These are phyloP conservation scores for Remorina albescens DNA, from an alignment of 2,797 vertebrate genomes.

Conservation along the genomic window DNA sequence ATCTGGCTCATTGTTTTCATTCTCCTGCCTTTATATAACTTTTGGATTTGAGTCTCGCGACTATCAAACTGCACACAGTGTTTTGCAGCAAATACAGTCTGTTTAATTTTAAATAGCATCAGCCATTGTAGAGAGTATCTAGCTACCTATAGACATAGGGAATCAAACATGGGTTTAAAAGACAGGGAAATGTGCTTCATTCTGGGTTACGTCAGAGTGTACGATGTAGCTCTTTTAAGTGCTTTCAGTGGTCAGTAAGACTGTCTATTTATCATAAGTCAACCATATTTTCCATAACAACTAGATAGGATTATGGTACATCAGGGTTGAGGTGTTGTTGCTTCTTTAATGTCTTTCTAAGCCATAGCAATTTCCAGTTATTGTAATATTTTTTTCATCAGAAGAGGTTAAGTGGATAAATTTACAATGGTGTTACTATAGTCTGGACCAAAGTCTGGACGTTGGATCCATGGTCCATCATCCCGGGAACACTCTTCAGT, in stretches of 20 bases:
- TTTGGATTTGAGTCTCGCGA: too few species aligned
- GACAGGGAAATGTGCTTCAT: too few species aligned
- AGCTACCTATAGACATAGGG: not conserved
- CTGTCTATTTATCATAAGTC: not conserved
- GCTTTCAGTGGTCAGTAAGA: too few species aligned
- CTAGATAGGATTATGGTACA: not conserved
- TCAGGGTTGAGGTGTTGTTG: not conserved
- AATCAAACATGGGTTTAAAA: too few species aligned
- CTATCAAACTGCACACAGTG: not conserved
- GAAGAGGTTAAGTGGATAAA: too few species aligned
- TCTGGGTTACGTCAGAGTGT: too few species aligned
- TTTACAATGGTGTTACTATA: too few species aligned
- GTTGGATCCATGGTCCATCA: too few species aligned
- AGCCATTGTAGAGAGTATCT: not conserved
- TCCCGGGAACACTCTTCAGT: not conserved
- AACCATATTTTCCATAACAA: not conserved
- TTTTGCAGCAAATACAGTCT: not conserved
- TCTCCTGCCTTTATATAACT: not conserved
- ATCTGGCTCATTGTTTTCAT: not conserved
- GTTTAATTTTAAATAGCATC: not conserved
- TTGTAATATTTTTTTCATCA: too few species aligned
- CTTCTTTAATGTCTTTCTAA: not conserved
- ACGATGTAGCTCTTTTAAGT: too few species aligned
- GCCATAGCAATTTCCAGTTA: too few species aligned
- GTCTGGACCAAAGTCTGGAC: too few species aligned